Conservation (phyloP, 30 jellyfish, hydroid and myxozoan species). For the Aurelia sp. region DNA sequence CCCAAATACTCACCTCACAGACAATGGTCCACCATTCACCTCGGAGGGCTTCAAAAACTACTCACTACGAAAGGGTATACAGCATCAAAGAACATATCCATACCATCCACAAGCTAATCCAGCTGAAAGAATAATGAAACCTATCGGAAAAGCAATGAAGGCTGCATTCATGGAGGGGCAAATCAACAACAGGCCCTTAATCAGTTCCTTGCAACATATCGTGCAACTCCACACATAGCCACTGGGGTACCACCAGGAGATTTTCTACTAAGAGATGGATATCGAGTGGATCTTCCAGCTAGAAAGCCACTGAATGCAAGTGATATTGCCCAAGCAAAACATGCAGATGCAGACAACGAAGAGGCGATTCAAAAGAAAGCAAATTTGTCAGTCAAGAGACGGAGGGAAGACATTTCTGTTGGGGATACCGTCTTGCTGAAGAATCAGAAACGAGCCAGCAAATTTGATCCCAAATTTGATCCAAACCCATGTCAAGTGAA, state of each 20-base stretch:
- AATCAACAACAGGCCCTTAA: conserved; percentile 31
- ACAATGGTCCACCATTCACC: conserved; percentile 69
- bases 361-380: conserved; percentile 9
- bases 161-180: conserved; percentile 13
- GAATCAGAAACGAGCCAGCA: conserved; percentile 35
- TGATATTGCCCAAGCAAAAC: conserved; percentile 10
- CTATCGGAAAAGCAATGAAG: conserved; percentile 69
- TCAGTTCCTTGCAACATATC: conserved; percentile 35
- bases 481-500: conserved; percentile 31
- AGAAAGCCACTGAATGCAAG: background rate
- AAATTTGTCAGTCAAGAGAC: conserved; percentile 19
- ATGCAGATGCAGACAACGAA: background rate
- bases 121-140: conserved; percentile 64
- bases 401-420: background rate
- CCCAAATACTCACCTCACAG: conserved; percentile 53
- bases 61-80: conserved; percentile 3
- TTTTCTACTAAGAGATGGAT: conserved; percentile 55
- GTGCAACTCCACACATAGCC: conserved; percentile 59
- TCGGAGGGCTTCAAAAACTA: background rate
- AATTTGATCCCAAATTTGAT: conserved; percentile 48
- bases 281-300: conserved; percentile 34
- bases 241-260: conserved; percentile 73
- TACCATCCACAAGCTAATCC: conserved; percentile 70
- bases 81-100: conserved; percentile 1
- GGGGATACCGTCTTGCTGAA: conserved; percentile 42